Conservation (phyloP, 2,797 vertebrate species). For the Pseudochirops corinnae region DNA sequence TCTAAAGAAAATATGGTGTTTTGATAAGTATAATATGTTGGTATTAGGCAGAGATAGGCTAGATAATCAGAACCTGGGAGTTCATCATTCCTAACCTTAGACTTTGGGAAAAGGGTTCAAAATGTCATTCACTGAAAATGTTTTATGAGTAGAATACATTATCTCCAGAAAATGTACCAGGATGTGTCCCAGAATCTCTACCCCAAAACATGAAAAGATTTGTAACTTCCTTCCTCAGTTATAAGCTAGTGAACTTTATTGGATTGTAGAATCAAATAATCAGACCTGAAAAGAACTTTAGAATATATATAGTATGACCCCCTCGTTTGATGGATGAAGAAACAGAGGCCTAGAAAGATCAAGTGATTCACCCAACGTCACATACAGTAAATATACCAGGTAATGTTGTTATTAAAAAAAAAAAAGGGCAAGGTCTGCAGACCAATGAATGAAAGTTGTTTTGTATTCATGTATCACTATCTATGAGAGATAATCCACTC, state of each 20-base stretch:
- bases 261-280: no score
- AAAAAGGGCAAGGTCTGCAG: neutral
- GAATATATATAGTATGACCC: no score
- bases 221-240: no score
- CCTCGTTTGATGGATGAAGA: neutral
- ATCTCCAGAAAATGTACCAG: neutral
- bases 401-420: neutral
- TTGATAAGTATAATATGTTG: conserved; percentile 51
- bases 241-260: no score
- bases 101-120: neutral
- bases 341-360: neutral
- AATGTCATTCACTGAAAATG: neutral
- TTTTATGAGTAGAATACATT: neutral
- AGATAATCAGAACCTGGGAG: neutral
- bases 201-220: no score
- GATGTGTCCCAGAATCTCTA: neutral
- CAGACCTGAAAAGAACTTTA: no score
- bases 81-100: neutral
- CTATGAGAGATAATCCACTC: neutral
- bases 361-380: neutral
- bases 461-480: neutral
- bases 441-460: neutral
- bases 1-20: conserved; percentile 64
- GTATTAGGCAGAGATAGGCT: conserved; percentile 20
- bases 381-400: neutral